Base-by-base conservation (phyloP, 1,140 invertebrate genomes). In the Nylanderia fulva region DNA sequence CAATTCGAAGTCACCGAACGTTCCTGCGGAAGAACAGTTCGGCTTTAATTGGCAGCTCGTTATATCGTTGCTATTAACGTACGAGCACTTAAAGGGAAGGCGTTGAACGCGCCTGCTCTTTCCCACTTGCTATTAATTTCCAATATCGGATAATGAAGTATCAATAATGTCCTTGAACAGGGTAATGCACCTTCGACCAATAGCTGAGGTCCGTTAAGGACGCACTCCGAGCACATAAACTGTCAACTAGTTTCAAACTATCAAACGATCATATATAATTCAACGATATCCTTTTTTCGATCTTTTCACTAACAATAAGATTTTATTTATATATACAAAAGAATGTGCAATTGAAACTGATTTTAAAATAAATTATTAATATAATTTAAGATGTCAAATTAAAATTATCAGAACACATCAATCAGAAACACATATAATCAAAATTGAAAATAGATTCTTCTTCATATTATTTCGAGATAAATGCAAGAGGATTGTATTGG, bases 111-210 rank as follows among this genome's bases (percentile, higher is more conserved):
- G 36, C 42, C 61, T 71, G 48, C 42, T 39, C 74, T 72, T 33
- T n/a, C 64, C 42, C 58, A 54, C 58, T 74, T 88, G 42, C 63
- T 45, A 88, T 76, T 89, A 86, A 88, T 86, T 82, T 88, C 84
- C 86, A 72, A 88, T 83, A 88, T 85, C 84, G 75, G 75, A 85
- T 89, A 88, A 89, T 72, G 86, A 89, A 88, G 83, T 72, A 83
- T 89, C 86, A 77, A 79, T 74, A 85, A 85, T 85, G 69, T 61
- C 60, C 84, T 82, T 56, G 75, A 88, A 76, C 75, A 54, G 39
- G 54, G 71, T 74, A 52, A 84, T 74, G 69, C 61, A 74, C 63
- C 86, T 76, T 86, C 36, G 8, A 29, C 29, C 48, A 45, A 71
- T 82, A 58, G 66, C 42, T 42, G 39, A 66, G 29, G 61, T 66